Base-by-base conservation (phyloP, 92 coral and sea anemone species). In the Phenganax stokvisi region DNA sequence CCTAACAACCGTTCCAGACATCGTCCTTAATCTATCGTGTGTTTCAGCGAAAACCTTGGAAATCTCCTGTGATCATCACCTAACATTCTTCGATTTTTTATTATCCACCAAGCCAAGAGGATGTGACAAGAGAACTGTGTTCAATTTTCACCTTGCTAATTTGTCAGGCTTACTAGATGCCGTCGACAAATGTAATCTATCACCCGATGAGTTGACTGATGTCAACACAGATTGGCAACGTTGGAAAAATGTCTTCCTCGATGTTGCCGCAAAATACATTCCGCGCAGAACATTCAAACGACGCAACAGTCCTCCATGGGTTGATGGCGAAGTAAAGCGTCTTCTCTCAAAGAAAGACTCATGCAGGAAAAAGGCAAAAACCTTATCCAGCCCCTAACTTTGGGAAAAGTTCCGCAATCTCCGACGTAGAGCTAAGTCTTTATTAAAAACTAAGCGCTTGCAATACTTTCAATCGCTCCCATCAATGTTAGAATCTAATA, bases 1-100 rank as follows among this genome's bases (percentile, higher is more conserved):
- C 31, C 81, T 85, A 9, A 85, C 88, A 3, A 85, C 31, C 61
- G 28, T 6, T 62, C 88, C 81, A 7, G 88, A 81, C 47, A 66
- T 29, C n/a, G 61, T 85, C 28, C n/a, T n/a, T n/a, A 72, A 81
- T 56, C 6, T 85, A 11, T 81, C 76, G 13, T 74, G 81, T 58
- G 60, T 72, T 51, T 12, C 66, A 5, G 59, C 69, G 51, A 30
- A 51, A 29, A 66, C 85, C 9, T 70, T 31, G 70, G 83, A 52
- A 57, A 66, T 81, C 10, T 81, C 63, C 55, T 57, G 67, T 65
- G 88, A 85, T 55, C 85, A 80, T 37, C 8, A 53, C 54, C 75
- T 80, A 27, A 71, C 54, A 82, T 80, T 80, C 59, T 85, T 80
- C 66, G 85, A 81, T 56, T 62, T 81, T 61, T 12, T 9, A n/a